Base-by-base conservation (phyloP, 2,113 vertebrate genomes). In the Saguinus imperator region DNA sequence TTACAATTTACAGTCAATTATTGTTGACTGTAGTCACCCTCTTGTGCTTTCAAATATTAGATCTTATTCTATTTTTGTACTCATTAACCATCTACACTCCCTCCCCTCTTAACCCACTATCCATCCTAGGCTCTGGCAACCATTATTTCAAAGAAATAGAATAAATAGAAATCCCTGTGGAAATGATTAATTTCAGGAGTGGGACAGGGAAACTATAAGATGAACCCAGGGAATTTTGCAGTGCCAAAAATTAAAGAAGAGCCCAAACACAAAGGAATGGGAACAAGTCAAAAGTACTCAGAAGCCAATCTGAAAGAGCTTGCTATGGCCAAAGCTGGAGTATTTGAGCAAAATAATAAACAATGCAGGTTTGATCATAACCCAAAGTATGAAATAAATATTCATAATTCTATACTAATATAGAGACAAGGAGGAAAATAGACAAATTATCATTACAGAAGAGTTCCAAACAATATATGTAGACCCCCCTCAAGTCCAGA, bases 281-380 rank as follows among this genome's bases (percentile, higher is more conserved):
- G 7, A 23, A 8, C 17, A 29, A 35, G 0, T 40, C 81, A 52
- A 29, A 68, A 45, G 50, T 66, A 89, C 43, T 87, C 58, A 75
- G 75, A 52, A 58, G 40, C 16, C 50, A 66, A 40, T 70, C 37
- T 80, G 25, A 58, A 80, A 58, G 13, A 50, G 45, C 1, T 25
- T 40, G 7, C 55, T 61, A 25, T 43, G 8, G 48, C 1, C 3
- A 83, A 70, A 83, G 16, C 25, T 83, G 58, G 50, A 82, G 29
- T 61, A 57, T 86, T 68, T 81, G 55, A 92, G 66, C 45, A 58
- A 68, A 87, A 91, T 48, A 94, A 50, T 86, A 57, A 96, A 48
- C 13, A 58, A 70, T 18, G 11, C n/a, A 89, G 13, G 5, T 85
- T 89, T 85, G 17, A 58, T 66, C 16, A 50, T 92, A 73, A 81